phyloP scores from a whole-genome alignment of 2,888 invertebrate genomes.

The Lasioglossum leucozonium region DNA sequence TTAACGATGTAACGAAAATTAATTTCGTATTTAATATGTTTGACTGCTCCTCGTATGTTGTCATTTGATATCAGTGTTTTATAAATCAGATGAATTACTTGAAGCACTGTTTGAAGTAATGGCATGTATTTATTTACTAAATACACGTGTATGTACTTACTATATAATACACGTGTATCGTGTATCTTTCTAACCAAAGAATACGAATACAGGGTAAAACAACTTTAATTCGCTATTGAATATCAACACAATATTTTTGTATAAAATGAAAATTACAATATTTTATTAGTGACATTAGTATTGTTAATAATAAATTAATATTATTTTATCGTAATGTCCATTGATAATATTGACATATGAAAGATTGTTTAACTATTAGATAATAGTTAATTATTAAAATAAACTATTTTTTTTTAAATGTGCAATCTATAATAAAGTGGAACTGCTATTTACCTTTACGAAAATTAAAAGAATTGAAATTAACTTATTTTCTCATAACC shows the following conservation, averaged over 20 bases:
- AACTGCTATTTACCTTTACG: background rate
- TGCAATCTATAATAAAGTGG: too few species aligned
- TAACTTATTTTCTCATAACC: background rate
- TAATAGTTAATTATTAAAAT: background rate
- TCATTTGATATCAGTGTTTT: constrained; percentile 44
- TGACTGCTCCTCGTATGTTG: background rate
- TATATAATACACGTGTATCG: background rate
- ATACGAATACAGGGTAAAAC: background rate
- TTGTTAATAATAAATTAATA: background rate
- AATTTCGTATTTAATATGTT: constrained; percentile 30
- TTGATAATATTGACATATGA: background rate
- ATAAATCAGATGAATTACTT: background rate
- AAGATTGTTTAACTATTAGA: background rate
- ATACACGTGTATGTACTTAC: background rate
- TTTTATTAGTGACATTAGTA: background rate
- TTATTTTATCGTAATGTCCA: background rate
- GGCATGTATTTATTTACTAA: too few species aligned
- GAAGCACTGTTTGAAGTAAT: background rate
- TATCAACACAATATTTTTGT: background rate
- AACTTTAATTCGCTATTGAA: background rate
- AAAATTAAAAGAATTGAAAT: background rate
- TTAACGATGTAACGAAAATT: constrained; percentile 66
- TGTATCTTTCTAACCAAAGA: constrained; percentile 14
- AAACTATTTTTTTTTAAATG: background rate
- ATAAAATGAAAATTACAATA: background rate